Conservation (phyloP, 2,113 vertebrate species). For the Lepus timidus region DNA sequence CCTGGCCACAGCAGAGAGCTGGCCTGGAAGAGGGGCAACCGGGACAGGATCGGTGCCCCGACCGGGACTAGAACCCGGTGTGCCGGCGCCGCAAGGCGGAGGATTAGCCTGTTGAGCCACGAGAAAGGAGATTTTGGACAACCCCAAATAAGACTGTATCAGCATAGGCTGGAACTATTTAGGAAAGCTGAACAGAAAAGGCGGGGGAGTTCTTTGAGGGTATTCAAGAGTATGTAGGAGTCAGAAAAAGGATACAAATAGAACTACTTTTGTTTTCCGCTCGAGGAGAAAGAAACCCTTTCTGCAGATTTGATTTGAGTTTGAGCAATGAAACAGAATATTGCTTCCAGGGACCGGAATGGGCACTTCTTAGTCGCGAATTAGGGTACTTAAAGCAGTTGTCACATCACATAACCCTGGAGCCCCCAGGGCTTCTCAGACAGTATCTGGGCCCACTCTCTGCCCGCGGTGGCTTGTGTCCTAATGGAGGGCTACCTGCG, state of each 20-base stretch:
- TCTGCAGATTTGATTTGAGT: conserved; percentile 49
- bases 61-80: too few species aligned
- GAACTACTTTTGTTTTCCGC: conserved; percentile 46
- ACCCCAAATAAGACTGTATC: not conserved
- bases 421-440: not conserved
- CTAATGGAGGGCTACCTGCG: conserved; percentile 58
- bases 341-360: conserved; percentile 47
- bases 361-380: not conserved
- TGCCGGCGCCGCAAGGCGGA: too few species aligned
- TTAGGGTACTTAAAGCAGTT: not conserved
- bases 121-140: not conserved
- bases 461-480: not conserved
- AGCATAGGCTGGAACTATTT: not conserved
- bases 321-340: conserved; percentile 65
- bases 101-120: too few species aligned
- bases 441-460: not conserved
- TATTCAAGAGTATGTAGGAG: not conserved
- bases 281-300: conserved; percentile 31
- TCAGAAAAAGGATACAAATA: not conserved
- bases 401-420: conserved; percentile 28
- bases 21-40: too few species aligned
- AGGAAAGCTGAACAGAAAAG: conserved; percentile 11
- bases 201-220: not conserved
- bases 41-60: too few species aligned
- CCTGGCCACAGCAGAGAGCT: too few species aligned